A percentile compares a stretch with the other conserved stretches of the same genome.
Conservation (phyloP, 2,113 vertebrate species). For the Cnemophilus loriae region DNA sequence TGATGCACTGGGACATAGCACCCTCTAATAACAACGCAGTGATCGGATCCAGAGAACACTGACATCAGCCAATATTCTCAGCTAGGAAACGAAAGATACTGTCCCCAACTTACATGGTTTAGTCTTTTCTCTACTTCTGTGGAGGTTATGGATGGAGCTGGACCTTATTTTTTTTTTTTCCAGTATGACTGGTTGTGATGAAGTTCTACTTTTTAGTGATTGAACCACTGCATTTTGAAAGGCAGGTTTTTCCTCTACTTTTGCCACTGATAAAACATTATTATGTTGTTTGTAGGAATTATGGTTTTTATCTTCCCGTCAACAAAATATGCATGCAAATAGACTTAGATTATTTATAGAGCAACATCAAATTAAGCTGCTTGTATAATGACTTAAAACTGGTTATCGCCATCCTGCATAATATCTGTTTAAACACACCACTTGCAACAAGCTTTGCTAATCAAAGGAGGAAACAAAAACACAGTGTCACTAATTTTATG, state of each 20-base stretch:
- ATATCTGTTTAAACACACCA: conserved; percentile 55
- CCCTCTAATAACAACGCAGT: accelerated
- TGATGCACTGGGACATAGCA: not conserved
- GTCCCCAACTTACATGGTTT: not conserved
- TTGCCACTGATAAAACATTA: conserved; percentile 41
- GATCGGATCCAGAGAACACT: not conserved
- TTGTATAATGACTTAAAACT: conserved; percentile 63
- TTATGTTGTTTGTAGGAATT: conserved; percentile 62
- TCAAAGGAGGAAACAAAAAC: conserved; percentile 38
- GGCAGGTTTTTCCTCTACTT: not conserved
- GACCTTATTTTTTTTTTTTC: not conserved
- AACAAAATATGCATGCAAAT: conserved; percentile 68
- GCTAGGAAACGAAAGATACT: not conserved
- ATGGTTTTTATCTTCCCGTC: conserved; percentile 49
- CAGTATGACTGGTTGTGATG: not conserved
- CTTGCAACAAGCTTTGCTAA: conserved; percentile 40
- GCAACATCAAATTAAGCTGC: conserved; percentile 71
- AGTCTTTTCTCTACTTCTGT: not conserved
- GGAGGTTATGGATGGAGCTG: not conserved
- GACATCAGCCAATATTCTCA: not conserved
- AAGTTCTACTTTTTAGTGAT: conserved; percentile 8
- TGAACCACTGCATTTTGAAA: conserved; percentile 6
- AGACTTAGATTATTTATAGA: conserved; percentile 65
- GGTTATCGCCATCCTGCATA: conserved; percentile 49
- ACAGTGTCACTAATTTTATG: conserved; percentile 35